Percentiles rank a stretch among this genome's conserved stretches.
These are phyloP conservation scores for Caranx ignobilis DNA, from an alignment of 2,113 vertebrate species.

Conservation along the genomic window DNA sequence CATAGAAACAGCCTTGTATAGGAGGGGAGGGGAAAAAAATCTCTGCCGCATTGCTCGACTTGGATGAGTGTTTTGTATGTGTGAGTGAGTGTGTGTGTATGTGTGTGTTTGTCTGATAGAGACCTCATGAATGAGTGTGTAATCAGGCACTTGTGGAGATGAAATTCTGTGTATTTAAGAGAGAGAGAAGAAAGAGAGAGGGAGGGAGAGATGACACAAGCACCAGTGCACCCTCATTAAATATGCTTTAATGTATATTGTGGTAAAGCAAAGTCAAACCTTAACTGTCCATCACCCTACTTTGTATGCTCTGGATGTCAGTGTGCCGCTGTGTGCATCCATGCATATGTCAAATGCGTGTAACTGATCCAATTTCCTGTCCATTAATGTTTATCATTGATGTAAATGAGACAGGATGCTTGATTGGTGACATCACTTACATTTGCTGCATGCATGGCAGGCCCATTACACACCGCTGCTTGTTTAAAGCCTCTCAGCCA, in stretches of 20 bases:
- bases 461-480: constrained; percentile 49
- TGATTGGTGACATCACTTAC: constrained; percentile 62
- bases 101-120: constrained; percentile 48
- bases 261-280: constrained; percentile 26
- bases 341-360: constrained; percentile 6
- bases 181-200: background rate
- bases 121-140: constrained; percentile 66
- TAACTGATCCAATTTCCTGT: constrained; percentile 51
- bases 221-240: constrained; percentile 10
- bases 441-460: constrained; percentile 40
- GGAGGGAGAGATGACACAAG: background rate
- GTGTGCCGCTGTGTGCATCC: background rate
- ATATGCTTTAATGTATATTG: constrained; percentile 20
- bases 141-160: constrained; percentile 57
- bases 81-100: constrained; percentile 16
- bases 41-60: constrained; percentile 85
- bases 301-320: constrained; percentile 7
- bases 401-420: constrained; percentile 58
- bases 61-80: constrained; percentile 70
- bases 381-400: constrained; percentile 60
- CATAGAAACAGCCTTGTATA: constrained; percentile 84
- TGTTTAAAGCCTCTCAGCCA: constrained; percentile 53
- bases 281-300: constrained; percentile 19
- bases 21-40: constrained; percentile 48
- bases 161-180: constrained; percentile 34